Base-by-base conservation (phyloP, 2,888 invertebrate genomes). In the Antheraea yamamai region DNA sequence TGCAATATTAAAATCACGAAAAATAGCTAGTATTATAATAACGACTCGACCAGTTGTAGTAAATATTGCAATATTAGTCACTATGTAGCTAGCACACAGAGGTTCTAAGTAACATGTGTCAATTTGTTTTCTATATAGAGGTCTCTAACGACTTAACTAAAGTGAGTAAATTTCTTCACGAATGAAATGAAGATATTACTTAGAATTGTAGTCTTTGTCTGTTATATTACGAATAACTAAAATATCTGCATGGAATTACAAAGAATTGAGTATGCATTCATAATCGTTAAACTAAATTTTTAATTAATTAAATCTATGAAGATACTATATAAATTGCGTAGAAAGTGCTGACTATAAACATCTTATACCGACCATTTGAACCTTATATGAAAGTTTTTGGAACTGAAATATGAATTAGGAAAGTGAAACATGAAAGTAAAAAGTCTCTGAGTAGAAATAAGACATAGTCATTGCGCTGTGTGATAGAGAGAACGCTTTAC, bases 361-460 rank as follows among this genome's bases (percentile, higher is more conserved):
- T n/a, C n/a, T 58, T n/a, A n/a, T 26, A 14, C 14, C 26, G 64
- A 16, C 64, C 14, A 64, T 26, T 64, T 26, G 14, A 64, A 26
- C 26, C 26, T 64, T 64, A 64, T 64, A 64, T 3, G 64, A 64
- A 64, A 64, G 26, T 64, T 26, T 64, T 26, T 64, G 23, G 3
- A 64, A 64, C 26, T 64, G 64, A 64, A 26, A 64, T 64, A 64
- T 64, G 58, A 58, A n/a, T n/a, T 58, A n/a, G 8, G 64, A 26
- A 64, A 64, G 12, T 64, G 26, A 64, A 64, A 64, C 26, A 64
- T 64, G 26, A 64, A 64, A 64, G 23, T 23, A 14, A 23, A 64
- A 64, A 64, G 64, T 64, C 26, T 12, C n/a, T 26, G 26, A 64
- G 14, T 26, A 26, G 23, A 61, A 61, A 23, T 26, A 23, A 26